phyloP scores from a whole-genome alignment of 2,113 vertebrate genomes.

The Neofelis nebulosa region DNA sequence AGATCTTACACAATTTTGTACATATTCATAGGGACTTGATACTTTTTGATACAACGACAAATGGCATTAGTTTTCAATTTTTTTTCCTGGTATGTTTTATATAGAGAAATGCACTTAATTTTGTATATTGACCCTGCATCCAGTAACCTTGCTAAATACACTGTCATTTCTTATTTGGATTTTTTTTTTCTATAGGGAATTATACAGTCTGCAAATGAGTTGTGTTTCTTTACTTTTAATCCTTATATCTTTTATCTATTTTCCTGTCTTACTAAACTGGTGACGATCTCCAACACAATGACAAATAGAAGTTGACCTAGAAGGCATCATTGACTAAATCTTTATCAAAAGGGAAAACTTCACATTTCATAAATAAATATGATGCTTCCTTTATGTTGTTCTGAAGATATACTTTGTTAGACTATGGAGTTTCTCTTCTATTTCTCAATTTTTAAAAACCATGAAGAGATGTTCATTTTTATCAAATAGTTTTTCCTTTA shows the following conservation, averaged over 20 bases:
- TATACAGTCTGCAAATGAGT: background rate
- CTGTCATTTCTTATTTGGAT: background rate
- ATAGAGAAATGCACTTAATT: background rate
- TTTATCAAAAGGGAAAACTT: background rate
- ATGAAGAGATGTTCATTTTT: background rate
- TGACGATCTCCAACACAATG: background rate
- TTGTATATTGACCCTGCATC: background rate
- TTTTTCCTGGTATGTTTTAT: background rate
- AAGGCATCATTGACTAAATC: background rate
- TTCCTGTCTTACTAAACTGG: background rate
- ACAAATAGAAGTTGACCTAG: background rate
- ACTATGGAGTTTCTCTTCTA: background rate
- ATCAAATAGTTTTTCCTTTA: background rate
- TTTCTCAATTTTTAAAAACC: background rate
- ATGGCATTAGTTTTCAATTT: background rate
- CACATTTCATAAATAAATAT: background rate
- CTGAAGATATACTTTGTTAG: background rate
- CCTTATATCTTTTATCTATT: background rate
- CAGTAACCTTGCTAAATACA: background rate
- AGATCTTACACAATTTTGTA: background rate
- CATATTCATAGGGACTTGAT: background rate
- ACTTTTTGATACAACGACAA: background rate
- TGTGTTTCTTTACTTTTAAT: background rate
- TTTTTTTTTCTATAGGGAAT: background rate
- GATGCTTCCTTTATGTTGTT: background rate